Evolutionary conservation across 64 coral and sea anemone species (phyloP).

Genomic region (Stichodactyla mertensii): DNA sequence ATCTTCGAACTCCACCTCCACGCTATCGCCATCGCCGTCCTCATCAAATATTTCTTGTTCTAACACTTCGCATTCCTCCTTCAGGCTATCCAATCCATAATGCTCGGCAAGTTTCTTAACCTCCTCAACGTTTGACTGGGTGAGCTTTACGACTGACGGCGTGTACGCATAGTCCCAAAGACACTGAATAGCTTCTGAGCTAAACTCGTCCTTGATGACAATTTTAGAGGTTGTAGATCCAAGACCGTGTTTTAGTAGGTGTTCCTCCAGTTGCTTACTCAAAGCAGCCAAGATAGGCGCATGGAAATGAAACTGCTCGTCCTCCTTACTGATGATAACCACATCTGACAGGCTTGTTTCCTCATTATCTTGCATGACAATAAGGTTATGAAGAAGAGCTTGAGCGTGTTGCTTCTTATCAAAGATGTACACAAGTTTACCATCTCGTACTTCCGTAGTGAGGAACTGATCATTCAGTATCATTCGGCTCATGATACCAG

Average conservation of each 20-base stretch:
- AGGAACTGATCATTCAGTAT: no score
- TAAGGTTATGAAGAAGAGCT: constrained; percentile 22
- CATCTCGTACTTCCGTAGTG: not conserved
- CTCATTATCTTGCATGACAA: constrained; percentile 24
- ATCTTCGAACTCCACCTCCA: not conserved
- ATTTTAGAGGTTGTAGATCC: not conserved
- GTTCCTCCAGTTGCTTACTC: not conserved
- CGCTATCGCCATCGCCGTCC: not conserved
- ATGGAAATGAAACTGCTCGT: constrained; percentile 22
- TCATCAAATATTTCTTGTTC: not conserved
- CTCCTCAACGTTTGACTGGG: not conserved
- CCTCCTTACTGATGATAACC: not conserved
- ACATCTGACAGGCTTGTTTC: constrained; percentile 15
- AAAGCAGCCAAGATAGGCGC: constrained; percentile 13
- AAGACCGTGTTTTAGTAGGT: constrained; percentile 20
- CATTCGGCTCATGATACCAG: no score
- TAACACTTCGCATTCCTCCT: not conserved
- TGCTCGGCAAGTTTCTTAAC: not conserved
- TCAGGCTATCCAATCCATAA: not conserved
- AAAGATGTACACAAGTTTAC: constrained; percentile 18
- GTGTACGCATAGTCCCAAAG: constrained; percentile 32
- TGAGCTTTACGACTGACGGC: not conserved
- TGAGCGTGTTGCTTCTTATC: constrained; percentile 27
- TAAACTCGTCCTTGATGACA: not conserved
- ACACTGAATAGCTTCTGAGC: not conserved